Evolutionary conservation across 2,113 vertebrate genomes (phyloP).

Genomic region (Speoplatyrhinus poulsoni): DNA sequence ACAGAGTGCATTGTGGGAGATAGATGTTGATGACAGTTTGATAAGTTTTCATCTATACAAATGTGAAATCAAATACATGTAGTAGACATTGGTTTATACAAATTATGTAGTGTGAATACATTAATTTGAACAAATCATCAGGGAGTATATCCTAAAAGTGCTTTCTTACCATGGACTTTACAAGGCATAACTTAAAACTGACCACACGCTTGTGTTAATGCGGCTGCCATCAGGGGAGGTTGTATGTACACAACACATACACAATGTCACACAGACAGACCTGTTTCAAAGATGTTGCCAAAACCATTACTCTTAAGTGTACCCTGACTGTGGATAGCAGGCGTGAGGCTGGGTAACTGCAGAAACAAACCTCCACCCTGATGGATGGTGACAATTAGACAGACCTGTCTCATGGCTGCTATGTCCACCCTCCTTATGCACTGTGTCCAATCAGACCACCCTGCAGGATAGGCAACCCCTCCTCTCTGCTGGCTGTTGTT

Average conservation of each 20-base stretch:
- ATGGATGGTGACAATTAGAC: slow-evolving; percentile 6
- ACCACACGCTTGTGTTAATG: no score
- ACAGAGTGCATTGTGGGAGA: no score
- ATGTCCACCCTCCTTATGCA: slow-evolving; percentile 21
- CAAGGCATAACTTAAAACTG: no score
- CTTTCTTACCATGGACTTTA: no score
- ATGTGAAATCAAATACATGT: background rate
- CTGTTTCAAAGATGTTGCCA: background rate
- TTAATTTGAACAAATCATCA: no score
- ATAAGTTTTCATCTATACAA: background rate
- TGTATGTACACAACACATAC: background rate
- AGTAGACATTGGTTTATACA: background rate
- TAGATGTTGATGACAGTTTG: background rate
- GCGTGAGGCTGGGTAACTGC: background rate
- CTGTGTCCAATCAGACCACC: slow-evolving; percentile 61
- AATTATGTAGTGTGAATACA: no score
- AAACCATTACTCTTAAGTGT: background rate
- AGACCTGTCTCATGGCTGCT: slow-evolving; percentile 17
- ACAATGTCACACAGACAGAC: background rate
- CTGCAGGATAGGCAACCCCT: slow-evolving; percentile 34
- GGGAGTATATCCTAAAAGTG: no score
- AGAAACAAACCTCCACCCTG: background rate
- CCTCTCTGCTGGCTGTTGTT: slow-evolving; percentile 4
- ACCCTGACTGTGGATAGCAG: no score
- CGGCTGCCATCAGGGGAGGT: no score